A percentile compares a stretch with the other conserved stretches of the same genome.
These are phyloP conservation scores for Tautogolabrus adspersus DNA, from an alignment of 2,113 vertebrate genomes.

Conservation along the genomic window DNA sequence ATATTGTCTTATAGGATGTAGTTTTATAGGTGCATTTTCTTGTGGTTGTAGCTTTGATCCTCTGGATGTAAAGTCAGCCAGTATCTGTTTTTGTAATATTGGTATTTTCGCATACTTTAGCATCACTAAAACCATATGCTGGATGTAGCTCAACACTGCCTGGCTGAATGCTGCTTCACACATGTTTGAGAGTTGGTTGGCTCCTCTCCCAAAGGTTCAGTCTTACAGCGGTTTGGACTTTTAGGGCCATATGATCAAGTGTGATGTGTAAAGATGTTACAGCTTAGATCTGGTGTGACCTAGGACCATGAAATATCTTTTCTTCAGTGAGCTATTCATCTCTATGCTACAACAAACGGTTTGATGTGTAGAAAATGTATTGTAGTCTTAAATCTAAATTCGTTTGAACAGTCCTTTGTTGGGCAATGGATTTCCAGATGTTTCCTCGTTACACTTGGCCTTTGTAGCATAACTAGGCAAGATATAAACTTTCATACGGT, in stretches of 20 bases:
- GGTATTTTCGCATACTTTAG: neutral
- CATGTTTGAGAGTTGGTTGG: conserved; percentile 54
- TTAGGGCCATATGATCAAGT: conserved; percentile 60
- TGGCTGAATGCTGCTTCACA: conserved; percentile 33
- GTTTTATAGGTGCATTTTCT: neutral
- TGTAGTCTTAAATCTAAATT: conserved; percentile 9
- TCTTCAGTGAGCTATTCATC: conserved; percentile 39
- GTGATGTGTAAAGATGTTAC: conserved; percentile 67
- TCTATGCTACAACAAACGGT: conserved; percentile 17
- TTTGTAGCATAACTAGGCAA: conserved; percentile 6
- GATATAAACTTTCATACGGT: neutral
- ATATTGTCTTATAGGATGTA: neutral
- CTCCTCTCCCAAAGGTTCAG: conserved; percentile 35
- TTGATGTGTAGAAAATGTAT: conserved; percentile 37
- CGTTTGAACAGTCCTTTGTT: conserved; percentile 29
- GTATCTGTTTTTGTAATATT: neutral
- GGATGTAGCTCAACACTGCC: conserved; percentile 28
- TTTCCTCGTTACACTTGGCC: conserved; percentile 18
- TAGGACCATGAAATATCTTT: conserved; percentile 50
- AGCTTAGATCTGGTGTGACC: conserved; percentile 58
- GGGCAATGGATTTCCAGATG: conserved; percentile 31
- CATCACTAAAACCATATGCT: conserved; percentile 6
- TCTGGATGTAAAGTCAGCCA: neutral
- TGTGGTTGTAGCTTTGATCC: neutral
- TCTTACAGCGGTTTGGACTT: conserved; percentile 30